These are phyloP conservation scores for Tuberolachnus salignus DNA, from an alignment of 2,888 invertebrate species.

Conservation along the genomic window DNA sequence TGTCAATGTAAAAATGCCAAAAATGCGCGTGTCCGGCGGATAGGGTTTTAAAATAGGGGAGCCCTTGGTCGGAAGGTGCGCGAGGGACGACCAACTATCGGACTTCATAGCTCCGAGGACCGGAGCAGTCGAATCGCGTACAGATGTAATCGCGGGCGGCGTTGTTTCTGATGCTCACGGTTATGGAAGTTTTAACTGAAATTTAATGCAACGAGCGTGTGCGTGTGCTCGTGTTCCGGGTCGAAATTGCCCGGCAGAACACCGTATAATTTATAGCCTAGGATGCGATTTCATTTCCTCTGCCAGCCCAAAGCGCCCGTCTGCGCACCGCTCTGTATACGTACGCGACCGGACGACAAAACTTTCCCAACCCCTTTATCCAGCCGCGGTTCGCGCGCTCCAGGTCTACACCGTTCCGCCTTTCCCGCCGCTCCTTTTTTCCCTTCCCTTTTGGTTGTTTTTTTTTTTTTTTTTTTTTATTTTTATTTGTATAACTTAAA, in stretches of 20 bases:
- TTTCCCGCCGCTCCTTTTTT: not conserved
- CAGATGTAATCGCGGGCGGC: constrained; percentile 45
- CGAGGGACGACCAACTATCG: constrained; percentile 13
- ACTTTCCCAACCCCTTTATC: constrained; percentile 51
- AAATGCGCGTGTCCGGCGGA: not conserved
- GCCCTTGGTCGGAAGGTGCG: not conserved
- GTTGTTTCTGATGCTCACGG: constrained; percentile 50
- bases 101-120: constrained; percentile 7
- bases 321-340: not conserved
- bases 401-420: constrained; percentile 5
- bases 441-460: too few relatives aligned
- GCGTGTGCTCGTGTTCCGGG: constrained; percentile 46
- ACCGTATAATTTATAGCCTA: constrained; percentile 53
- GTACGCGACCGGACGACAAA: constrained; percentile 47
- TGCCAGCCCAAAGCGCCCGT: constrained; percentile 6
- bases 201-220: constrained; percentile 48
- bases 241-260: constrained; percentile 54
- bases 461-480: too few relatives aligned
- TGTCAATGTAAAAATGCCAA: too few relatives aligned
- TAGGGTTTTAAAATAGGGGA: not conserved
- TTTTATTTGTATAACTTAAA: constrained; percentile 23
- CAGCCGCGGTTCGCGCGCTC: not conserved
- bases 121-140: not conserved
- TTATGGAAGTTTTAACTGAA: constrained; percentile 56
- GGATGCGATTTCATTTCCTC: constrained; percentile 57